Evolutionary conservation across 35 echinoderm and acorn worm genomes (phyloP), one percentile per base, ranked within the genome.

Genomic region (Heliocidaris tuberculata): DNA sequence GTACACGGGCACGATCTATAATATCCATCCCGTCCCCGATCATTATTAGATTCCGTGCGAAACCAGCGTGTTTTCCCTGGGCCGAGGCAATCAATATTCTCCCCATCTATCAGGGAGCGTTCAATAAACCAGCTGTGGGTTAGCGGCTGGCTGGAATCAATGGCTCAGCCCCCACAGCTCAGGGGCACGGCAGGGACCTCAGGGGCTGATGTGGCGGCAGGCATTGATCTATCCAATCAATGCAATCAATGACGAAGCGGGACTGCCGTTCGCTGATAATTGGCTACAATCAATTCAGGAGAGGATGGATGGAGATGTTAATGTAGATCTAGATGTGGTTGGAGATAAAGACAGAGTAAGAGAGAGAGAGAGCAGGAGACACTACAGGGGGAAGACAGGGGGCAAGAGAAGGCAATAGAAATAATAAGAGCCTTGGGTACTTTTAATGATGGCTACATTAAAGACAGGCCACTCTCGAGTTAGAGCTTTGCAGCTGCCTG

Each of bases 171-270:
- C 91, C 91, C 31, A 48, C 48, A 59, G 91, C 48, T 30, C 50
- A 31, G 91, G 50, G 91, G 91, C 91, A 93, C 91, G 31, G 9
- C 91, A n/a, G 91, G 47, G 91, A 93, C 91, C 91, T 78, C 91
- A 59, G 91, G 47, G 91, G 91, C 91, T 93, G 91, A 59, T 93
- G 47, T 93, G 91, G 91, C 91, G 91, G 91, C 91, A 59, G 91
- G 91, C 91, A 93, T 93, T 93, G 91, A 93, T 93, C 91, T 93
- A 93, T 93, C 91, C 91, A 93, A 93, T 93, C 91, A 93, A 93
- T 93, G 91, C 47, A 93, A 93, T 93, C 91, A 93, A 93, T 93
- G 91, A 15, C 50, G 24, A 93, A 93, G 91, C 91, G 91, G 91
- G 91, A 13, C 91, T 93, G 91, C 91, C 91, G 91, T 93, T 93